Conservation (phyloP, 2,888 invertebrate genomes). For the Pomacea canaliculata region DNA sequence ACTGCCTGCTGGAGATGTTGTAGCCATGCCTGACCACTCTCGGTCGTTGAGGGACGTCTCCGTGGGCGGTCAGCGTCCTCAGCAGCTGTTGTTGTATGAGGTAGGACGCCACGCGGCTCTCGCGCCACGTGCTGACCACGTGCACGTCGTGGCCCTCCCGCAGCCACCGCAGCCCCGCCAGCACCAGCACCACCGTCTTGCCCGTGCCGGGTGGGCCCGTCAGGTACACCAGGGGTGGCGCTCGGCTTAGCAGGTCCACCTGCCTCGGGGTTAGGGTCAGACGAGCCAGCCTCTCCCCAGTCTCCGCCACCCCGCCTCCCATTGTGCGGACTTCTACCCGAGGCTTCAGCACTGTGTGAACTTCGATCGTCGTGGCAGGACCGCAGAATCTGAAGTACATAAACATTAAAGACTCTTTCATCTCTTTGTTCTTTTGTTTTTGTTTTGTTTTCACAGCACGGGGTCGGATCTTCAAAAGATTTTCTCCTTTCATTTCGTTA, state of each 20-base stretch:
- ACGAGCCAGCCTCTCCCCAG: conserved; percentile 10
- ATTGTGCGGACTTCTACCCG: conserved; percentile 10
- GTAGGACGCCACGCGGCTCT: not conserved
- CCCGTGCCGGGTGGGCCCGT: conserved; percentile 15
- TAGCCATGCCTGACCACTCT: not conserved
- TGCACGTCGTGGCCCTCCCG: conserved; percentile 12
- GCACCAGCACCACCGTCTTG: conserved; percentile 13
- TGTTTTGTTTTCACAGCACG: not conserved
- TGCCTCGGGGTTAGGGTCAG: conserved; percentile 7
- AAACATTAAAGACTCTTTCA: not conserved
- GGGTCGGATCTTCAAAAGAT: no score
- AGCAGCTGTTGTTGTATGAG: conserved; percentile 12
- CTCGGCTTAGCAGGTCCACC: conserved; percentile 3
- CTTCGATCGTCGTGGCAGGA: conserved; percentile 6
- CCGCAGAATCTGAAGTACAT: conserved; percentile 3
- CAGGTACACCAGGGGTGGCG: conserved; percentile 2
- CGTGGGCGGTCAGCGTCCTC: not conserved
- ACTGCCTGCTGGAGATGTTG: not conserved
- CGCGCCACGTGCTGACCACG: conserved; percentile 3
- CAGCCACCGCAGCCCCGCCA: conserved; percentile 17
- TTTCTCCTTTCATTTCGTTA: no score
- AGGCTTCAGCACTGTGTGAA: conserved; percentile 1
- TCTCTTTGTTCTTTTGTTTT: not conserved
- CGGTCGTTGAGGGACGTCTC: not conserved
- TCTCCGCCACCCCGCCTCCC: conserved; percentile 10